Conservation (phyloP, 2,888 invertebrate species). For the Aphrophora alni region DNA sequence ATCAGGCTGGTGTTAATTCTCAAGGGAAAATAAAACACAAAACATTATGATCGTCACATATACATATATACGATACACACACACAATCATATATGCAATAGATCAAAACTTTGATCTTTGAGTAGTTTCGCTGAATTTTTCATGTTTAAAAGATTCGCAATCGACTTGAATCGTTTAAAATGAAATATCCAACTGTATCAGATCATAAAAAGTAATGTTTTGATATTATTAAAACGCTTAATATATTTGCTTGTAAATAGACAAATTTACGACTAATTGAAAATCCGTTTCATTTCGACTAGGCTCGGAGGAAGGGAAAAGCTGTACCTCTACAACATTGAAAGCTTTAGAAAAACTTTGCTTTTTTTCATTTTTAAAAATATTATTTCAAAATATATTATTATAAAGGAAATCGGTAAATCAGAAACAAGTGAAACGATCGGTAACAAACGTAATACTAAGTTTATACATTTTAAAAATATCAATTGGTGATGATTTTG, state of each 20-base stretch:
- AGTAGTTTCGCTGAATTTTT: conserved; percentile 16
- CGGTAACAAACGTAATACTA: background rate
- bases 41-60: background rate
- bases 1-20: background rate
- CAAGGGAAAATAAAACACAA: background rate
- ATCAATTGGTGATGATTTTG: background rate
- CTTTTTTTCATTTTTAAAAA: conserved; percentile 13
- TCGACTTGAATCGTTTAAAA: conserved; percentile 21
- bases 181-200: background rate
- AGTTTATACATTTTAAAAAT: background rate
- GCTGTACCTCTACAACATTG: conserved; percentile 38
- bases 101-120: background rate
- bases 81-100: background rate
- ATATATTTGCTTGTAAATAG: conserved; percentile 36
- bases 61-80: background rate
- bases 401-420: background rate
- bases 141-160: background rate
- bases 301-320: conserved; percentile 27
- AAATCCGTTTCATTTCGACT: conserved; percentile 31
- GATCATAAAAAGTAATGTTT: conserved; percentile 18
- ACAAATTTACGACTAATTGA: conserved; percentile 37
- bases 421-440: background rate
- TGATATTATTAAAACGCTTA: conserved; percentile 35
- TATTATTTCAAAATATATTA: conserved; percentile 37
- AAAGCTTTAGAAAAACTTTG: conserved; percentile 41